Evolutionary conservation across 2,797 vertebrate genomes (phyloP), one percentile per base, ranked within the genome.

Genomic region (Centroberyx gerrardi): DNA sequence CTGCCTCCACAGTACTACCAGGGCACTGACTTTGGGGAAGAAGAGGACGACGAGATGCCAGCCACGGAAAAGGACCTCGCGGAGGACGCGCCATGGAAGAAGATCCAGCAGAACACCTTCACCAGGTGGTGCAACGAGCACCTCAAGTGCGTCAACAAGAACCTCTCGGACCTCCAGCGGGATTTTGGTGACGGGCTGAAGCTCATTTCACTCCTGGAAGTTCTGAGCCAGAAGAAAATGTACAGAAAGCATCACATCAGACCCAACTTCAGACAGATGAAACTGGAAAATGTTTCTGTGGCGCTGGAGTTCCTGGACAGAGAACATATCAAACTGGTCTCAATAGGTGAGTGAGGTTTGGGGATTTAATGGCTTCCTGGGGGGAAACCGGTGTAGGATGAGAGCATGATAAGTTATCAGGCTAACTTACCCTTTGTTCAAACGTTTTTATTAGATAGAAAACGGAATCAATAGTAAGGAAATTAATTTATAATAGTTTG

Each of bases 51-150:
- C 73, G 97, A 99, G 88, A 96, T 99, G 94, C 97, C 98, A 0
- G 97, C 97, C 86, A 97, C 97, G 2, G 98, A 99, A 93, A 99
- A 99, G 89, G 98, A 99, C 86, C 92, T 99, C 70, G 97, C 97
- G 0, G 97, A 99, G 92, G 97, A 99, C 86, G 98, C 98, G 44
- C 97, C 98, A 0, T 99, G 98, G 97, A 99, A 99, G 94, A 98
- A 98, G 94, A 99, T 99, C 94, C 98, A 99, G 89, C 97, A 99
- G 94, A 99, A 99, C 96, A 99, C 98, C 12, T 99, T 99, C 93
- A 98, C 98, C 15, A 94, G 98, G 77, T 99, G 98, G 98, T 98
- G 96, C 94, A 99, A 98, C 72, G 98, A 99, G 90, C 97, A 99
- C 90, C 96, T 99, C 63, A 98, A 98, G 92, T 97, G 97, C 51